These are phyloP conservation scores for Macaria liturata DNA, from an alignment of 2,888 invertebrate species.

Conservation along the genomic window DNA sequence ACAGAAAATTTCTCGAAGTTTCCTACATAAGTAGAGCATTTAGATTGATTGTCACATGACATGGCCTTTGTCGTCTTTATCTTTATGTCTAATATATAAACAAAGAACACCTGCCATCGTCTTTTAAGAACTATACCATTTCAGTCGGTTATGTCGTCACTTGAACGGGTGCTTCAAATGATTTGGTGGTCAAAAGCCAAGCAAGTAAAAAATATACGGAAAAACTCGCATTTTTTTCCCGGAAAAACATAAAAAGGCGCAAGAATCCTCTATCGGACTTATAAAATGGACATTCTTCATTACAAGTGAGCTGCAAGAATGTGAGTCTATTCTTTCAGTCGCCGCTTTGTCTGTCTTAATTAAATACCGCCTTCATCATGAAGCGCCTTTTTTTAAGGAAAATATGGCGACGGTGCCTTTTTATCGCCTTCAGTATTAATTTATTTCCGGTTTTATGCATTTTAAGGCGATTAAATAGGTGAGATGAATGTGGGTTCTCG, in stretches of 20 bases:
- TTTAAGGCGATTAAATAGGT: constrained; percentile 14
- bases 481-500: not conserved
- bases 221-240: constrained; percentile 1
- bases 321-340: constrained; percentile 71
- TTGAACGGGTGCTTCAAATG: too few species aligned
- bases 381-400: constrained; percentile 60
- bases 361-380: constrained; percentile 75
- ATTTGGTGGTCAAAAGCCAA: too few species aligned
- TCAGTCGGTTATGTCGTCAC: too few species aligned
- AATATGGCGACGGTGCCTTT: constrained; percentile 35
- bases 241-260: constrained; percentile 41
- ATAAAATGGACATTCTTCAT: constrained; percentile 79
- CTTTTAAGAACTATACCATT: too few species aligned
- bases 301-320: constrained; percentile 71
- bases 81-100: too few species aligned
- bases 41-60: too few species aligned
- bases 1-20: too few species aligned
- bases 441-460: constrained; percentile 28
- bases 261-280: constrained; percentile 59
- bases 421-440: constrained; percentile 29
- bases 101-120: too few species aligned
- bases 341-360: constrained; percentile 59
- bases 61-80: too few species aligned
- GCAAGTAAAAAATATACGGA: too few species aligned
- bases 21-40: too few species aligned